Percentiles rank a stretch among this genome's conserved stretches.
Conservation (phyloP, 1,140 invertebrate genomes). For the Platyscapa corneri region DNA sequence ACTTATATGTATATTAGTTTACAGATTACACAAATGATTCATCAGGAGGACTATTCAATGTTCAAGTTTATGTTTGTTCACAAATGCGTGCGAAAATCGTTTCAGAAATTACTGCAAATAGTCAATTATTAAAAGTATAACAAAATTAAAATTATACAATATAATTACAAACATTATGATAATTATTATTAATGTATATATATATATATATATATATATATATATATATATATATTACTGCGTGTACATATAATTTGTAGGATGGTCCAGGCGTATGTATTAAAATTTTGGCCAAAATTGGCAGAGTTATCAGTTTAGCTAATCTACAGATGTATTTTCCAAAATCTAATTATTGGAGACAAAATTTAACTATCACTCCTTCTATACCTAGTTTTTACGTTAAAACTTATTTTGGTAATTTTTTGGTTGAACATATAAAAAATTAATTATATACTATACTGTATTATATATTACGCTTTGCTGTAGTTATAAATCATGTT, state of each 20-base stretch:
- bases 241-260: constrained; percentile 64
- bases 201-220: too few species aligned
- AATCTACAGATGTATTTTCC: constrained; percentile 87
- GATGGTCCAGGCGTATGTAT: constrained; percentile 81
- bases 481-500: too few species aligned
- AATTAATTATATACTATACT: too few species aligned
- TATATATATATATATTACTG: not conserved
- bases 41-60: constrained; percentile 70
- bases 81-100: constrained; percentile 86
- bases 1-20: constrained; percentile 73
- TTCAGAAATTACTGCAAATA: constrained; percentile 83
- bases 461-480: too few species aligned
- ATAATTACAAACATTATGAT: not conserved
- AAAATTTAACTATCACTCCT: constrained; percentile 65
- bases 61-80: constrained; percentile 80
- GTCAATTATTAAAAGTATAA: constrained; percentile 81
- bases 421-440: not conserved
- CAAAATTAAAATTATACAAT: not conserved
- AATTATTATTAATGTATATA: not conserved
- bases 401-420: constrained; percentile 79
- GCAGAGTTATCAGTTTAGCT: constrained; percentile 82
- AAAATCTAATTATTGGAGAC: constrained; percentile 78
- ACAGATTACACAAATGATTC: constrained; percentile 77
- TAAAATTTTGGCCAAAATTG: constrained; percentile 80
- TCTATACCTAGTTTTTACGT: constrained; percentile 76